These are phyloP conservation scores for Atrichornis clamosus DNA, from an alignment of 2,113 vertebrate genomes.

Conservation along the genomic window DNA sequence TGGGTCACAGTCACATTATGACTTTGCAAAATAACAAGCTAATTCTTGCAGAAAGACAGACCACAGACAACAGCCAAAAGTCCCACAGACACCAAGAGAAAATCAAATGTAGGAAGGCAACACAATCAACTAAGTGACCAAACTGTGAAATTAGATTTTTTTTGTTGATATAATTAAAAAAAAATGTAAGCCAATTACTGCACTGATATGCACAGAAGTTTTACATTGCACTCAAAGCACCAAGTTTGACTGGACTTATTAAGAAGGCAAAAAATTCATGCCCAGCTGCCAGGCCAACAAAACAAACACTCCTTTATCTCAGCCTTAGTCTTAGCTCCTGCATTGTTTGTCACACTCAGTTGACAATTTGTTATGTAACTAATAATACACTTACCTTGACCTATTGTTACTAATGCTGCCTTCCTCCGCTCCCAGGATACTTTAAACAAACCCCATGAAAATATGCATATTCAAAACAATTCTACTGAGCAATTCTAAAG, in stretches of 20 bases:
- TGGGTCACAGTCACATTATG: not conserved
- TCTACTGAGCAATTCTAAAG: not conserved
- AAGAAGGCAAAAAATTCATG: not conserved
- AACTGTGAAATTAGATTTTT: not conserved
- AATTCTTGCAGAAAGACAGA: not conserved
- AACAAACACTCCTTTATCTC: not conserved
- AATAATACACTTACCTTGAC: constrained; percentile 34
- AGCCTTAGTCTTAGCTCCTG: not conserved
- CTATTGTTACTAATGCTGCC: not conserved
- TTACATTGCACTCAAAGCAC: not conserved
- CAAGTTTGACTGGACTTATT: not conserved
- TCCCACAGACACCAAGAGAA: not conserved
- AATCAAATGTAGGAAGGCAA: not conserved
- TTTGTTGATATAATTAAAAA: not conserved
- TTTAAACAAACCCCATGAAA: not conserved
- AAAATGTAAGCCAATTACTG: not conserved
- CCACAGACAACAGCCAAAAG: not conserved
- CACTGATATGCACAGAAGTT: not conserved
- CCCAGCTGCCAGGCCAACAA: not conserved
- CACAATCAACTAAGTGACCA: not conserved
- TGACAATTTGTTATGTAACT: constrained; percentile 20
- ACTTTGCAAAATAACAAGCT: constrained; percentile 3
- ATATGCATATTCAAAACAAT: not conserved
- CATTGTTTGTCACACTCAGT: not conserved
- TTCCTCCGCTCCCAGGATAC: constrained; percentile 4